Evolutionary conservation across 2,888 invertebrate genomes (phyloP).

Genomic region (Trichopria drosophilae): DNA sequence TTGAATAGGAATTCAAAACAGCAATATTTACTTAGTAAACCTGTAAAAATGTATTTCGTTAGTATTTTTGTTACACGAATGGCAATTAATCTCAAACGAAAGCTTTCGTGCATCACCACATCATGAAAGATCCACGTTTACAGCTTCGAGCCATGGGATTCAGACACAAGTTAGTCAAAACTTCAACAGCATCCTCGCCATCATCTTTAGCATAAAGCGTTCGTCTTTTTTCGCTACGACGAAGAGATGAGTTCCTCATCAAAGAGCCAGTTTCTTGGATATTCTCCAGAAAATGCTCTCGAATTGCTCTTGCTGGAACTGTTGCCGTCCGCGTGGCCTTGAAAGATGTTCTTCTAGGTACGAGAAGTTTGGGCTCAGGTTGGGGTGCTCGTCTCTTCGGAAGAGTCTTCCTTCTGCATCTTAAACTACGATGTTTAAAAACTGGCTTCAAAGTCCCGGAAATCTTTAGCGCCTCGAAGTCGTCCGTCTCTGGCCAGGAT

Average conservation of each 20-base stretch:
- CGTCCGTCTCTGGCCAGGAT: conserved; percentile 38
- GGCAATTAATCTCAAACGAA: no score
- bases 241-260: conserved; percentile 4
- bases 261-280: conserved; percentile 2
- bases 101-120: conserved; percentile 46
- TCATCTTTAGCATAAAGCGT: conserved; percentile 54
- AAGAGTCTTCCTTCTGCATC: conserved; percentile 30
- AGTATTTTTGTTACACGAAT: no score
- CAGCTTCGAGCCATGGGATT: conserved; percentile 52
- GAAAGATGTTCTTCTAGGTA: conserved; percentile 42
- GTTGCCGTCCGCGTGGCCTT: conserved; percentile 37
- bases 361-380: conserved; percentile 26
- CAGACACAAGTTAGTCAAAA: conserved; percentile 49
- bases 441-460: conserved; percentile 21
- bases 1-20: no score
- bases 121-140: conserved; percentile 50
- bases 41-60: no score
- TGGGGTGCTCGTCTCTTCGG: conserved; percentile 33
- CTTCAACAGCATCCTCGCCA: conserved; percentile 51
- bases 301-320: conserved; percentile 27
- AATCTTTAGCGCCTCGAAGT: conserved; percentile 24
- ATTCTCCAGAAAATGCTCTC: conserved; percentile 4
- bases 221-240: conserved; percentile 46
- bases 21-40: no score
- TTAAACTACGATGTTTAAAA: conserved; percentile 24